Percentiles rank a stretch among this genome's conserved stretches.
Conservation (phyloP, 2,888 invertebrate species). For the Scrobipalpa atriplicella region DNA sequence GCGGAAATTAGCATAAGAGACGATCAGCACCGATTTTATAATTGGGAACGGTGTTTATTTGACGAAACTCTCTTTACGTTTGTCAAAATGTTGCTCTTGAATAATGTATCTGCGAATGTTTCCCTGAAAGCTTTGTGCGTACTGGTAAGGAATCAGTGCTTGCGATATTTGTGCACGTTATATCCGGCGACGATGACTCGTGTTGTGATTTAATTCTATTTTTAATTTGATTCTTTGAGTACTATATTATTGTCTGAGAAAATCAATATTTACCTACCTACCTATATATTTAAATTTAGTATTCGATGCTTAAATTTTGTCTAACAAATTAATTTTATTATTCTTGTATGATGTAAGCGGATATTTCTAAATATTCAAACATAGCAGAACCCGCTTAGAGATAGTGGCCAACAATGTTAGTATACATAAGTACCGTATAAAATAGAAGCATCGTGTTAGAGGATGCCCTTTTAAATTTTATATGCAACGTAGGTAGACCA, state of each 20-base stretch:
- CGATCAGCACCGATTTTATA: conserved; percentile 55
- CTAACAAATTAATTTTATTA: too few species aligned
- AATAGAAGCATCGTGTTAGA: neutral
- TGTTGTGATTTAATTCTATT: neutral
- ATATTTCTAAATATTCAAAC: too few species aligned
- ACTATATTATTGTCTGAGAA: too few species aligned
- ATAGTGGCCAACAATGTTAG: too few species aligned
- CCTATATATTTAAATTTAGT: too few species aligned
- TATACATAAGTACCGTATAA: neutral
- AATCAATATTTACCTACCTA: too few species aligned
- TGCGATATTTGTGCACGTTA: too few species aligned
- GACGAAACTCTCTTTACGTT: conserved; percentile 48
- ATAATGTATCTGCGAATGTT: conserved; percentile 56
- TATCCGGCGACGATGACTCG: too few species aligned
- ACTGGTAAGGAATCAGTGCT: neutral
- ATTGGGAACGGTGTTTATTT: conserved; percentile 60
- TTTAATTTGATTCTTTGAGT: too few species aligned
- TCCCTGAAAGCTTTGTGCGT: neutral
- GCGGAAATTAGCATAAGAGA: conserved; percentile 62
- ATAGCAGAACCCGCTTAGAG: too few species aligned
- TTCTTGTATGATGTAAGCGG: too few species aligned
- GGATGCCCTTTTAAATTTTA: neutral
- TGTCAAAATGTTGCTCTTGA: conserved; percentile 61
- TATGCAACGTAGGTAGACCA: neutral
- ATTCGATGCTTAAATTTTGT: too few species aligned